These are phyloP conservation scores for Apodemia hepburni DNA, from an alignment of 2,888 invertebrate species.

Conservation along the genomic window DNA sequence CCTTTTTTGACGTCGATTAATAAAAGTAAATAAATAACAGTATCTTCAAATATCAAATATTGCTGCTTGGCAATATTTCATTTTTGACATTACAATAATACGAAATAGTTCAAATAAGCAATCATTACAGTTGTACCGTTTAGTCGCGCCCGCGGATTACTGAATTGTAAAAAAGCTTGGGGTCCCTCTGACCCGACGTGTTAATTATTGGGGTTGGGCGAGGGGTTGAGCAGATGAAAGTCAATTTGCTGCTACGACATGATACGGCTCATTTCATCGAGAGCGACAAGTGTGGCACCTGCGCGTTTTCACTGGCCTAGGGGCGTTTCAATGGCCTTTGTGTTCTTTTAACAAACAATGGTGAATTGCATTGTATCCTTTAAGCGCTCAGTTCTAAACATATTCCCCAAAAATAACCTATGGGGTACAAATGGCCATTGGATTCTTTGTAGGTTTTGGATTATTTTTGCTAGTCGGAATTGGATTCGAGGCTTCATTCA, in stretches of 20 bases:
- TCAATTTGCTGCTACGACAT: conserved; percentile 84
- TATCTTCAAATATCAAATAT: no score
- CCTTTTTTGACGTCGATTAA: no score
- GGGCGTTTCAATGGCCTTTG: conserved; percentile 51
- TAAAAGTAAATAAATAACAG: no score
- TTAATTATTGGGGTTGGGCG: conserved; percentile 78
- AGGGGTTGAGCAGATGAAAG: conserved; percentile 77
- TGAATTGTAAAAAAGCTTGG: conserved; percentile 75
- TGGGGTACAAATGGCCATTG: conserved; percentile 17
- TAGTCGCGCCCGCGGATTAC: conserved; percentile 76
- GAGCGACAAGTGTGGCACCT: conserved; percentile 77
- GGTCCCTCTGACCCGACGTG: conserved; percentile 70
- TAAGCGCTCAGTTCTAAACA: conserved; percentile 31
- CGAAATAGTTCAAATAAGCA: conserved; percentile 47
- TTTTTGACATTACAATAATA: conserved; percentile 39
- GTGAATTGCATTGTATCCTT: conserved; percentile 35
- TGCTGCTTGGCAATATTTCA: conserved; percentile 30
- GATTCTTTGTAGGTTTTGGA: conserved; percentile 13
- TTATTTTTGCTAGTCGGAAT: conserved; percentile 7
- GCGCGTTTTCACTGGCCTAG: conserved; percentile 58
- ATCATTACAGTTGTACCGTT: conserved; percentile 52
- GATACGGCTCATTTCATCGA: conserved; percentile 82
- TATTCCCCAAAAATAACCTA: conserved; percentile 24
- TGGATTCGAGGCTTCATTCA: not conserved
- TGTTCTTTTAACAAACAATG: conserved; percentile 42